A percentile compares a stretch with the other conserved stretches of the same genome.
These are phyloP conservation scores for Nesoenas mayeri DNA, from an alignment of 2,113 vertebrate species.

Conservation along the genomic window DNA sequence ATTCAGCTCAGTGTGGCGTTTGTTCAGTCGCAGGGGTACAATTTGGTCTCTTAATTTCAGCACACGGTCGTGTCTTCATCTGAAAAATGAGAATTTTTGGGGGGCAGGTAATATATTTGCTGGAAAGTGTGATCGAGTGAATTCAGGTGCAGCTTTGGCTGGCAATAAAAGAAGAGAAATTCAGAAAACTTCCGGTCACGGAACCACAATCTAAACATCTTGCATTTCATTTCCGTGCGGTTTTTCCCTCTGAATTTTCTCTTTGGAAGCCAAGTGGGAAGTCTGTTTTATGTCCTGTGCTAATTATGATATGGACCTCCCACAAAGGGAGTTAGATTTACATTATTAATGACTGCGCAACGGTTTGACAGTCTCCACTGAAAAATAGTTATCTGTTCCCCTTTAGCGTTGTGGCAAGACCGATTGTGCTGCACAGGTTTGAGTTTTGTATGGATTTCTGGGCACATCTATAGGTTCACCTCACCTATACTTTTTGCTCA, in stretches of 20 bases:
- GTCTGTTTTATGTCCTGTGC: background rate
- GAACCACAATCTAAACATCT: background rate
- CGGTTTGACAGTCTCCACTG: background rate
- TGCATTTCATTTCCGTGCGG: background rate
- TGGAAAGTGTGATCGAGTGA: background rate
- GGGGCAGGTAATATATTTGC: rapidly evolving
- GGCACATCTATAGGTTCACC: background rate
- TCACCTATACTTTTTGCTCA: background rate
- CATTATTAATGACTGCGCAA: background rate
- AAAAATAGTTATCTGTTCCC: background rate
- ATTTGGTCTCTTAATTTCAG: background rate
- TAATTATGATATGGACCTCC: background rate
- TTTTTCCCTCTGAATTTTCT: background rate
- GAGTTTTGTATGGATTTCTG: background rate
- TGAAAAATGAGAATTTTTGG: background rate
- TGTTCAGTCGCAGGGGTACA: background rate
- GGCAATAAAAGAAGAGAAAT: background rate
- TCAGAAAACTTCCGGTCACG: background rate
- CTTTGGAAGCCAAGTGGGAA: background rate
- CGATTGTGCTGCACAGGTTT: rapidly evolving
- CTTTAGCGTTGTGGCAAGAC: background rate
- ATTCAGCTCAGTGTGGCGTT: rapidly evolving
- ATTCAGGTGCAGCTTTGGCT: background rate
- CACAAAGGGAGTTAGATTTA: background rate
- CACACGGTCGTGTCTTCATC: background rate